Evolutionary conservation across 2,888 invertebrate species (phyloP).

Genomic region (Athalia cordata): DNA sequence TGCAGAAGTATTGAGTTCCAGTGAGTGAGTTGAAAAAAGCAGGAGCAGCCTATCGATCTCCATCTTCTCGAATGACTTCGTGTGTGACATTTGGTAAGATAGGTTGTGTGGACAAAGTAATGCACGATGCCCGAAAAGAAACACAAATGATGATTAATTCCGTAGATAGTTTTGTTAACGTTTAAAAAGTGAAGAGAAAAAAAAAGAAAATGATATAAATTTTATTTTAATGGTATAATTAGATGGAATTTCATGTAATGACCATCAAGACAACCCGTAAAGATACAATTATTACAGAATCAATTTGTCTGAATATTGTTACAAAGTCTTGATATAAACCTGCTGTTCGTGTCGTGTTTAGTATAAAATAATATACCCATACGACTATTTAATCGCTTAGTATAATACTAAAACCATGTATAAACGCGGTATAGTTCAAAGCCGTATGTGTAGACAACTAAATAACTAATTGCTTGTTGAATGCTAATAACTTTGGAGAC

Average conservation of each 20-base stretch:
- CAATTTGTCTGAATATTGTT: constrained; percentile 15
- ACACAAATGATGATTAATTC: not conserved
- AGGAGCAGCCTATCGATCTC: not conserved
- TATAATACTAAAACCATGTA: not conserved
- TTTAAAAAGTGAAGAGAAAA: no score
- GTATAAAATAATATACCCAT: not conserved
- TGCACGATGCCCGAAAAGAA: not conserved
- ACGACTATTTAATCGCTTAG: constrained; percentile 24
- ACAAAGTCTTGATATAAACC: not conserved
- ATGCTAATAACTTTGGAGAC: constrained; percentile 40
- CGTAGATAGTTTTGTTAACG: not conserved
- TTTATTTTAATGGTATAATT: no score
- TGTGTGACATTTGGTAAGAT: not conserved
- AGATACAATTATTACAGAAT: not conserved
- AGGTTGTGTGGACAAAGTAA: not conserved
- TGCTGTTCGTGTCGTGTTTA: not conserved
- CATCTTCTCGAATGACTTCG: not conserved
- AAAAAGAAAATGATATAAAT: no score
- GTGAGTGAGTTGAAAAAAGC: not conserved
- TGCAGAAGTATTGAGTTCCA: not conserved
- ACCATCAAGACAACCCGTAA: not conserved
- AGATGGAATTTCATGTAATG: no score
- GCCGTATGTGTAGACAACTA: constrained; percentile 10
- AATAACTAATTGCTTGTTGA: constrained; percentile 39
- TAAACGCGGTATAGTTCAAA: constrained; percentile 23